Evolutionary conservation across 2,113 vertebrate species (phyloP).

Genomic region (Xyliphius kryptos): DNA sequence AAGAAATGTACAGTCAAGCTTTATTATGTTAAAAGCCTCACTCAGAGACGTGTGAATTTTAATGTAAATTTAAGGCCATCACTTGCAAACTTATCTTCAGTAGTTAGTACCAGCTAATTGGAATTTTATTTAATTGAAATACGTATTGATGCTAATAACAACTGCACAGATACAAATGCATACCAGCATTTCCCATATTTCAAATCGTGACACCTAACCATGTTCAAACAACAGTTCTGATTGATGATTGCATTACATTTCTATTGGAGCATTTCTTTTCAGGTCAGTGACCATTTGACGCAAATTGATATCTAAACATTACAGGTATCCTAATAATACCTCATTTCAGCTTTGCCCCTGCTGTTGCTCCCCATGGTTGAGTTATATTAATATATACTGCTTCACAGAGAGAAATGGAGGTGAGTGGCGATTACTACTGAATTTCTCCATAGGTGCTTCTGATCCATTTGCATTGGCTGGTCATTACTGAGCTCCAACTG

Average conservation of each 20-base stretch:
- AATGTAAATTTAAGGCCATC: too few relatives aligned
- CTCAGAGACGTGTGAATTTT: too few relatives aligned
- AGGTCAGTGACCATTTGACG: neutral
- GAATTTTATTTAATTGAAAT: too few relatives aligned
- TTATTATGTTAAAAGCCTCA: too few relatives aligned
- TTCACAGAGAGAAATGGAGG: constrained; percentile 37
- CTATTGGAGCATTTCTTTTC: neutral
- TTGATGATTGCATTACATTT: constrained; percentile 1
- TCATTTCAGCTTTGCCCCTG: neutral
- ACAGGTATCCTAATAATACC: neutral
- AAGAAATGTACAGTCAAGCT: too few relatives aligned
- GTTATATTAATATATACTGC: neutral
- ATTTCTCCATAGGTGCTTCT: constrained; percentile 42
- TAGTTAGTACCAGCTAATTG: too few relatives aligned
- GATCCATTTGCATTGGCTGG: constrained; percentile 59
- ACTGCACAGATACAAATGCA: neutral
- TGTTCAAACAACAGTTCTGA: constrained; percentile 6
- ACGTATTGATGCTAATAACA: too few relatives aligned
- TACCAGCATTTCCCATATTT: neutral
- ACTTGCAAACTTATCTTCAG: too few relatives aligned
- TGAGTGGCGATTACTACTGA: constrained; percentile 52
- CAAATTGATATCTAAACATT: constrained; percentile 1
- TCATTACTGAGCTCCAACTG: constrained; percentile 54
- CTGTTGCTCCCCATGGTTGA: neutral
- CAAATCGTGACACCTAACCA: too few relatives aligned